A percentile compares a stretch with the other conserved stretches of the same genome.
Conservation (phyloP, 2,113 vertebrate genomes). For the Perca fluviatilis region DNA sequence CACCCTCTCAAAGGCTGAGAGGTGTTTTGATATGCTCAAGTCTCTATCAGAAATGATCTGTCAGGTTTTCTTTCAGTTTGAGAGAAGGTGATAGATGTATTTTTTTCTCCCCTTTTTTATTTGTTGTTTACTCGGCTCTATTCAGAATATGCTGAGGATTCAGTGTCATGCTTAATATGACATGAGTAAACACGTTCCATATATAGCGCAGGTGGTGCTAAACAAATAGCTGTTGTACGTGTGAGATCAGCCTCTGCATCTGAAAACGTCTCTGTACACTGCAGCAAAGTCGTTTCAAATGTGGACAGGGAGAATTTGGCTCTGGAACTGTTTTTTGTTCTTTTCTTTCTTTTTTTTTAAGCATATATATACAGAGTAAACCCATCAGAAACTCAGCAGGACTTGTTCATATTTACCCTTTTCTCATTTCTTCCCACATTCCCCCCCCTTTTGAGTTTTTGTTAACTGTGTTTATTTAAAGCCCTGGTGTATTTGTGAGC, state of each 20-base stretch:
- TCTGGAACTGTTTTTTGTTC: slow-evolving; percentile 14
- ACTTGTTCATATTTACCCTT: slow-evolving; percentile 29
- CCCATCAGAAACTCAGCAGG: slow-evolving; percentile 3
- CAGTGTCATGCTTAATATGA: slow-evolving; percentile 5
- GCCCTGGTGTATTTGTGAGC: slow-evolving; percentile 39
- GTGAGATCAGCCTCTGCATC: background rate
- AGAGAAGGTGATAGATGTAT: background rate
- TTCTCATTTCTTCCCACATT: background rate
- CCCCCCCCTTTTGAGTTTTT: background rate
- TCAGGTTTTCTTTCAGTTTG: slow-evolving; percentile 19
- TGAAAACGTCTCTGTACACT: slow-evolving; percentile 10
- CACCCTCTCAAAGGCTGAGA: background rate
- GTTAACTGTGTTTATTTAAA: slow-evolving; percentile 43
- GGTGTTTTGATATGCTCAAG: slow-evolving; percentile 14
- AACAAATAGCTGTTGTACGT: background rate
- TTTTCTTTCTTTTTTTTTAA: background rate
- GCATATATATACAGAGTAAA: slow-evolving; percentile 20
- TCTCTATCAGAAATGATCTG: slow-evolving; percentile 29
- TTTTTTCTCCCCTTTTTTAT: background rate
- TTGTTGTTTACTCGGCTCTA: background rate
- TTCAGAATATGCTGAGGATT: slow-evolving; percentile 16
- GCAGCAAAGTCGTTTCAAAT: background rate
- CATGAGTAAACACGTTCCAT: background rate
- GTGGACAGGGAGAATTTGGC: background rate
- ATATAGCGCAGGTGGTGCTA: background rate